Percentiles rank a stretch among this genome's conserved stretches.
These are phyloP conservation scores for Danio kyathit DNA, from an alignment of 2,797 vertebrate species.

Conservation along the genomic window DNA sequence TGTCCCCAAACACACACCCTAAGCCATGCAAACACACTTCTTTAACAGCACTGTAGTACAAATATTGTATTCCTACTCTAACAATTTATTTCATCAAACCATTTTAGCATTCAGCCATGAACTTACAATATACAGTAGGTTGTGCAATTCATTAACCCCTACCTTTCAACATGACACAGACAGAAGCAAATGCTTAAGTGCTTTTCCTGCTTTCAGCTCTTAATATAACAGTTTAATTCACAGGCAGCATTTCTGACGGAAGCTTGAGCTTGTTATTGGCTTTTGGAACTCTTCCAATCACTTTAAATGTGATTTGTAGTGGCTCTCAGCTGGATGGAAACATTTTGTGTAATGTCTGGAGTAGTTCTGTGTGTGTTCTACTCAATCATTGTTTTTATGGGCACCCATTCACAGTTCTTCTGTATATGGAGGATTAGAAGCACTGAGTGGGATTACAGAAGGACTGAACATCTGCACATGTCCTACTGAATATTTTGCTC, in stretches of 20 bases:
- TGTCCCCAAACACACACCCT: background rate
- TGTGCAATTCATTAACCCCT: slow-evolving; percentile 16
- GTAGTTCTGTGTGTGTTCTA: slow-evolving; percentile 27
- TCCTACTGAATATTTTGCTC: background rate
- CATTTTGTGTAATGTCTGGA: slow-evolving; percentile 35
- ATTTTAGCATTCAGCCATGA: background rate
- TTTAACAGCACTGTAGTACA: background rate
- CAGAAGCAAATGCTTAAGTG: slow-evolving; percentile 26
- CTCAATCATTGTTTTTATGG: slow-evolving; percentile 42
- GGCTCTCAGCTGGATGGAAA: slow-evolving; percentile 41
- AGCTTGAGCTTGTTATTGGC: slow-evolving; percentile 39
- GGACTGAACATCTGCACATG: slow-evolving; percentile 38
- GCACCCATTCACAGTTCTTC: slow-evolving; percentile 50
- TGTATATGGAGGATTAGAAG: slow-evolving; percentile 53
- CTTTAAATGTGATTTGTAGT: slow-evolving; percentile 52
- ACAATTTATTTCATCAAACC: background rate
- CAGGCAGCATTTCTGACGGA: slow-evolving; percentile 40
- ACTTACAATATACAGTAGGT: background rate
- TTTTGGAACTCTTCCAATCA: slow-evolving; percentile 44
- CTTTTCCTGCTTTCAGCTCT: slow-evolving; percentile 17
- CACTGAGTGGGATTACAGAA: slow-evolving; percentile 45
- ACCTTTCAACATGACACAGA: slow-evolving; percentile 3
- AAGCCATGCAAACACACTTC: background rate
- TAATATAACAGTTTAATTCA: slow-evolving; percentile 41
- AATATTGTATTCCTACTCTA: background rate